Conservation (phyloP, 2,888 invertebrate species). For the Hydriomena furcata region DNA sequence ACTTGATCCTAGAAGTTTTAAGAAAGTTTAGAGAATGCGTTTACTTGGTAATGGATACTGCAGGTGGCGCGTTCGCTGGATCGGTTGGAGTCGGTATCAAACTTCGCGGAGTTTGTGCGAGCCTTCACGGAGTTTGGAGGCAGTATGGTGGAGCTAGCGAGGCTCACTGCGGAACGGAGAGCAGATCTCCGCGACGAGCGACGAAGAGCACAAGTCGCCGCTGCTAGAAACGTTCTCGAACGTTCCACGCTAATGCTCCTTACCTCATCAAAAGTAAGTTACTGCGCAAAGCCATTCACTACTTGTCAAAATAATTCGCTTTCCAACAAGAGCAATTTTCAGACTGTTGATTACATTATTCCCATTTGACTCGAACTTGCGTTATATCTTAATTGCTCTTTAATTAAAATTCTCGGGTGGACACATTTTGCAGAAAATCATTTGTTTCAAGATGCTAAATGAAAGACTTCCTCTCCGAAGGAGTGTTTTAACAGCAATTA, state of each 20-base stretch:
- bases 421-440: constrained; percentile 1
- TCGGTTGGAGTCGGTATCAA: constrained; percentile 93
- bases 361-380: constrained; percentile 5
- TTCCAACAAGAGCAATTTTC: constrained; percentile 1
- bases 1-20: constrained; percentile 38
- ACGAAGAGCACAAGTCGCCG: constrained; percentile 97
- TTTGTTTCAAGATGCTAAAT: constrained; percentile 8
- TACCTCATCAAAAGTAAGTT: constrained; percentile 95
- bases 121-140: constrained; percentile 99
- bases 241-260: constrained; percentile 98
- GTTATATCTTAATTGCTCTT: constrained; percentile 3
- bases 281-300: neutral
- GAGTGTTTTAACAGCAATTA: constrained; percentile 55
- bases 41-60: constrained; percentile 35
- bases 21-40: constrained; percentile 28
- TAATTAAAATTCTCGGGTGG: constrained; percentile 3
- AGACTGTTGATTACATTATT: constrained; percentile 4
- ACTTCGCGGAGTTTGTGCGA: constrained; percentile 98
- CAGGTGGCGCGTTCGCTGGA: constrained; percentile 92
- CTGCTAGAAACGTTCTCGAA: constrained; percentile 97
- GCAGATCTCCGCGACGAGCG: constrained; percentile 97
- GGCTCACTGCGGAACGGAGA: constrained; percentile 92
- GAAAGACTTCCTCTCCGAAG: constrained; percentile 43
- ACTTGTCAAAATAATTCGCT: constrained; percentile 9
- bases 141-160: constrained; percentile 99